Evolutionary conservation across 2,888 invertebrate genomes (phyloP).

Genomic region (Drosophila ustulata): DNA sequence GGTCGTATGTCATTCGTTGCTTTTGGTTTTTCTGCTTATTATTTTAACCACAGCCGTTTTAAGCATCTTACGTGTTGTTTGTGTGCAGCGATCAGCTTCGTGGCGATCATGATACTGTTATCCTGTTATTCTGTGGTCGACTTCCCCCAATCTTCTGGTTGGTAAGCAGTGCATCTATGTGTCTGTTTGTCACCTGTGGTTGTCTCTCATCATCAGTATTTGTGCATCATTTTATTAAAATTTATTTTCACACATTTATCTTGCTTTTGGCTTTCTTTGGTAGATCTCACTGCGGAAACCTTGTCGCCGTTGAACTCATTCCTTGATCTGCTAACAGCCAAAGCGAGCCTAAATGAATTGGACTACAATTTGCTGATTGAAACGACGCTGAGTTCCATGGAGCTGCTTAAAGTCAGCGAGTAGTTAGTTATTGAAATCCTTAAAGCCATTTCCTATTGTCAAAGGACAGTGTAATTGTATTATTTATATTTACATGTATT

Average conservation of each 20-base stretch:
- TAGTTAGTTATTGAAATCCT: slow-evolving; percentile 15
- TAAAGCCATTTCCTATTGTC: not conserved
- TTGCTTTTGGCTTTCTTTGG: slow-evolving; percentile 33
- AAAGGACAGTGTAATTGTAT: slow-evolving; percentile 8
- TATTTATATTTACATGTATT: slow-evolving; percentile 23
- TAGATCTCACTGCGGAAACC: slow-evolving; percentile 91
- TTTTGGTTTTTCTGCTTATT: slow-evolving; percentile 69
- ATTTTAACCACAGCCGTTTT: slow-evolving; percentile 58
- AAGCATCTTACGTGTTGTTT: slow-evolving; percentile 58
- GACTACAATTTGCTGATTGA: slow-evolving; percentile 94
- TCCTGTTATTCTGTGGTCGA: not conserved
- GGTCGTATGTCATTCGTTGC: slow-evolving; percentile 62
- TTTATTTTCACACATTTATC: not conserved
- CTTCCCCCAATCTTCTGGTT: slow-evolving; percentile 8
- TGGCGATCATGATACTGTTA: slow-evolving; percentile 43
- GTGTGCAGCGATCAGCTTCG: slow-evolving; percentile 38
- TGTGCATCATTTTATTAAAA: not conserved
- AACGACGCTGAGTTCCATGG: slow-evolving; percentile 87
- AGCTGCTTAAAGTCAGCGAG: slow-evolving; percentile 71
- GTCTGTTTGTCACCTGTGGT: slow-evolving; percentile 20
- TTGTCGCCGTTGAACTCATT: slow-evolving; percentile 93
- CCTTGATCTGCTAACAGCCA: slow-evolving; percentile 93
- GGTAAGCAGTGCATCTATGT: slow-evolving; percentile 46
- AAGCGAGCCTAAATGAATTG: slow-evolving; percentile 93
- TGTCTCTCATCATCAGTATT: not conserved